Conservation (phyloP, 2,113 vertebrate species). For the Embiotoca jacksoni region DNA sequence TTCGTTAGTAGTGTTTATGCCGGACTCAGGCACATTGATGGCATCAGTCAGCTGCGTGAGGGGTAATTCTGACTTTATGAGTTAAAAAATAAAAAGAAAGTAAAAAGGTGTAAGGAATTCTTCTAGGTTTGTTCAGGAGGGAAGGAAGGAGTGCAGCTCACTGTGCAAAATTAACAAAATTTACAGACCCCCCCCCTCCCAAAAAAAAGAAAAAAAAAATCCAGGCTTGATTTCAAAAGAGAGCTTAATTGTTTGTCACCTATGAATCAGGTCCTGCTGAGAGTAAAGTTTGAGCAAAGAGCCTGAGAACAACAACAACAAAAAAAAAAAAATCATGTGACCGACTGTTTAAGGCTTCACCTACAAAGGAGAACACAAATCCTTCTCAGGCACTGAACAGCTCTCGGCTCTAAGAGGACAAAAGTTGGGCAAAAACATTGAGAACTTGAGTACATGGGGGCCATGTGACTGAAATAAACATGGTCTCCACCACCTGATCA, state of each 20-base stretch:
- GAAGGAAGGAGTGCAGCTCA: constrained; percentile 5
- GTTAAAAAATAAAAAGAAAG: constrained; percentile 22
- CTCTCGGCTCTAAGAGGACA: constrained; percentile 37
- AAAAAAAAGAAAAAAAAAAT: not conserved
- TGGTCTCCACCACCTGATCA: constrained; percentile 70
- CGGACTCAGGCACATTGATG: not conserved
- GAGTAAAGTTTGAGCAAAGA: constrained; percentile 13
- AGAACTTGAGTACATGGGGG: constrained; percentile 49
- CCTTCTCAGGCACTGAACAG: constrained; percentile 39
- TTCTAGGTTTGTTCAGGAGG: constrained; percentile 23
- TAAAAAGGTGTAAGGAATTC: constrained; percentile 21
- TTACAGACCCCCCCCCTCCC: no score
- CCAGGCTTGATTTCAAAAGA: constrained; percentile 12
- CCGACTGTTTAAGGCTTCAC: constrained; percentile 28
- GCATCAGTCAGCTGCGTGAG: constrained; percentile 38
- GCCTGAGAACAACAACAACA: constrained; percentile 16
- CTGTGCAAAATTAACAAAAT: not conserved
- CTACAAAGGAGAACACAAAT: constrained; percentile 52
- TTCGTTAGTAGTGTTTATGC: no score
- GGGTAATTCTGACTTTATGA: constrained; percentile 44
- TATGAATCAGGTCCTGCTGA: not conserved
- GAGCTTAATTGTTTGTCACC: not conserved
- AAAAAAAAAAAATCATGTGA: constrained; percentile 38
- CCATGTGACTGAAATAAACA: constrained; percentile 73
- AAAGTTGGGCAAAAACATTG: constrained; percentile 51